Conservation (phyloP, 2,113 vertebrate genomes). For the Leucoraja erinaceus region DNA sequence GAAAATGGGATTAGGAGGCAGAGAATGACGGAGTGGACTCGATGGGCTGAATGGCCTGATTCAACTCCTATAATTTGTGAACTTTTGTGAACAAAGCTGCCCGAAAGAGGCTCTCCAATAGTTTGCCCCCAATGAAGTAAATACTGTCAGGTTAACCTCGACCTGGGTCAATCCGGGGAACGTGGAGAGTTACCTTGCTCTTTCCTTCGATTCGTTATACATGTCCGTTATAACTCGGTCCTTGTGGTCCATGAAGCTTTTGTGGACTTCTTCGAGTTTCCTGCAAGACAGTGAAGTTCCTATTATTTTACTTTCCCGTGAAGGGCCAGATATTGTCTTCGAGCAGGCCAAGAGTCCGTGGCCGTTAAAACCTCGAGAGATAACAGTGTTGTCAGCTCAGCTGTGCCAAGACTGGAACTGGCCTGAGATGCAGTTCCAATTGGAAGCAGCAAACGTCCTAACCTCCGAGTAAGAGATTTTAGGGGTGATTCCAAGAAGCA, state of each 20-base stretch:
- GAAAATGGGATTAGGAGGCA: too few species aligned
- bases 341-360: background rate
- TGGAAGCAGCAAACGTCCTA: background rate
- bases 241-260: constrained; percentile 72
- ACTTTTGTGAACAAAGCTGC: too few species aligned
- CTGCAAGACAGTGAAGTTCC: constrained; percentile 48
- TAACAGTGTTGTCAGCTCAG: background rate
- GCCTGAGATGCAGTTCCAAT: background rate
- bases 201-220: constrained; percentile 71
- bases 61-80: too few species aligned
- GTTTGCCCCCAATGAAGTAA: too few species aligned
- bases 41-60: too few species aligned
- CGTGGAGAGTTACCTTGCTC: constrained; percentile 63
- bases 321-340: background rate
- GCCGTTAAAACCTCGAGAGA: background rate
- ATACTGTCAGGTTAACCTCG: too few species aligned
- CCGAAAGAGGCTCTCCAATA: too few species aligned
- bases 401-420: background rate
- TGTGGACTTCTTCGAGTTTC: constrained; percentile 69
- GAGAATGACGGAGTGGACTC: too few species aligned
- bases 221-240: constrained; percentile 66
- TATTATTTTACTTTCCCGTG: background rate
- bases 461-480: too few species aligned
- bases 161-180: too few species aligned
- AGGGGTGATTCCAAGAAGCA: too few species aligned